Base-by-base conservation (phyloP, 2,113 vertebrate species). In the Rafetus swinhoei region DNA sequence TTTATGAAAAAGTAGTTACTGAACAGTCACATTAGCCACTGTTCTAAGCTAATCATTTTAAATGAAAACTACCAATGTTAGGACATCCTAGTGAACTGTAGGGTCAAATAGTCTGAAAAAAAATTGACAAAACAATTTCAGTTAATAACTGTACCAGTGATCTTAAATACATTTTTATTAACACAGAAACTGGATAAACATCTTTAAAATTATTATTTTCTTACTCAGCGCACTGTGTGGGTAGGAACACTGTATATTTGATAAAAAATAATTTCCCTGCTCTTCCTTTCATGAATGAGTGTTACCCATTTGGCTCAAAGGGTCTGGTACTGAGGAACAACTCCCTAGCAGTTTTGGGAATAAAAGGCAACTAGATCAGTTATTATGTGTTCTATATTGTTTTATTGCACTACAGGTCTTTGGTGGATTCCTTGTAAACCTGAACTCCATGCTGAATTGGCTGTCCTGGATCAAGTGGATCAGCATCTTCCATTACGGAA, bases 381-480 rank as follows among this genome's bases (percentile, higher is more conserved):
- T 60, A 29, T 81, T 25, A 25, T 25, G 19, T 69, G 35, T 7
- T 76, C 72, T 39, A 32, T n/a, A 72, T 56, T 25, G 21, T 72
- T 62, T 81, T 82, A 19, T 16, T 8, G 19, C 18, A 29, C 18
- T 57, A 27, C 86, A 98, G 98, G 98, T 98, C 5, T 98, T 98
- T 84, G 98, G 98, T 7, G 98, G 98, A 12, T 98, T 87, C 92
- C 96, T 98, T 14, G 98, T 98, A 81, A 98, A 98, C 85, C 97
- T 98, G 35, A 98, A 98, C 52, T 14, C 91, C 77, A 98, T 98
- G 98, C 96, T 98, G 90, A 97, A 39, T 91, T 98, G 98, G 98
- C 95, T 98, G 18, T 98, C 98, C 27, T 98, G 98, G 98, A 94
- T 98, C 87, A 95, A 98, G 85, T 98, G 98, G 98, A 82, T 97